A percentile compares a stretch with the other conserved stretches of the same genome.
Conservation (phyloP, 30 jellyfish, hydroid and myxozoan genomes). For the Morbakka virulenta region DNA sequence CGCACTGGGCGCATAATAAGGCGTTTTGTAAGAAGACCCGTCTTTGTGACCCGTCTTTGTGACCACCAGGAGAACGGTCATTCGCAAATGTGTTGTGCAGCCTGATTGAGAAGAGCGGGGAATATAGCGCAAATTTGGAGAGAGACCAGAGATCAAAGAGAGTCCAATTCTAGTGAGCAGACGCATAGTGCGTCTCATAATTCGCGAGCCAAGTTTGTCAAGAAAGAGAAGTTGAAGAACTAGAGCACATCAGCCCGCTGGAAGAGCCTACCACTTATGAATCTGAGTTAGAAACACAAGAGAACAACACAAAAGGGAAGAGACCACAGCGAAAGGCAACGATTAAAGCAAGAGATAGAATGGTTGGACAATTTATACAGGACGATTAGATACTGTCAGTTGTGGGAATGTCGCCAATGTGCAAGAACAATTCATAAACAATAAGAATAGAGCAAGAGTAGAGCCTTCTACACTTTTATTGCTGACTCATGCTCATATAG, state of each 20-base stretch:
- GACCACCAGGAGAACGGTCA: slow-evolving; percentile 52
- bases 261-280: slow-evolving; percentile 46
- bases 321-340: too few species aligned
- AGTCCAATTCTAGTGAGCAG: slow-evolving; percentile 27
- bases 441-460: too few species aligned
- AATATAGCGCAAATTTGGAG: slow-evolving; percentile 48
- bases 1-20: slow-evolving; percentile 17
- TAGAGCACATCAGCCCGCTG: slow-evolving; percentile 46
- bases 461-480: too few species aligned
- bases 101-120: slow-evolving; percentile 79
- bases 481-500: too few species aligned
- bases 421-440: too few species aligned
- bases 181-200: slow-evolving; percentile 35
- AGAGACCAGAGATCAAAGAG: slow-evolving; percentile 58
- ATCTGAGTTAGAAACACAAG: too few species aligned
- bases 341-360: too few species aligned
- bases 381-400: neutral
- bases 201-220: slow-evolving; percentile 71
- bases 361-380: too few species aligned
- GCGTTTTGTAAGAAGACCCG: slow-evolving; percentile 41
- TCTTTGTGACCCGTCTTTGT: slow-evolving; percentile 55
- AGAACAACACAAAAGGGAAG: too few species aligned
- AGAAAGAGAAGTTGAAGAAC: slow-evolving; percentile 51
- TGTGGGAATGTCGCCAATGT: too few species aligned
- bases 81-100: slow-evolving; percentile 50